Conservation (phyloP, 1,140 invertebrate genomes). For the Heliothis virescens region DNA sequence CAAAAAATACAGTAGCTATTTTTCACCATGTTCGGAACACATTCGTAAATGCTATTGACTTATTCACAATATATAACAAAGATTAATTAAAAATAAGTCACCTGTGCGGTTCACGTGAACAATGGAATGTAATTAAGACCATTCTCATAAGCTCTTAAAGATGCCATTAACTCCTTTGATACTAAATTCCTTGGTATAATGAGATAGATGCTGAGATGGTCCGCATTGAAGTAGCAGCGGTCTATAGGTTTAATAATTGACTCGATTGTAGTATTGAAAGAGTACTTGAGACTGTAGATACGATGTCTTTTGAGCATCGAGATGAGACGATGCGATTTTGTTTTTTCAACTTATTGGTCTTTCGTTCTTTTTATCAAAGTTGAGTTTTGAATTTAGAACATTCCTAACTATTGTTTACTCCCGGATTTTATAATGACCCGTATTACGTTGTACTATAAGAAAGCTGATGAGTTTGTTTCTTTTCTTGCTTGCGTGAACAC, state of each 20-base stretch:
- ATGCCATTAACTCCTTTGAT: slow-evolving; percentile 46
- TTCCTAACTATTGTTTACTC: too few relatives aligned
- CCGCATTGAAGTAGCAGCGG: not conserved
- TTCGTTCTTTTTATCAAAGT: too few relatives aligned
- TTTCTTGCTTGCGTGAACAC: too few relatives aligned
- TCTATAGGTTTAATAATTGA: slow-evolving; percentile 3
- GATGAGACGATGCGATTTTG: not conserved
- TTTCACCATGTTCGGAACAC: too few relatives aligned
- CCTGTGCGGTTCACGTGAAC: slow-evolving; percentile 28
- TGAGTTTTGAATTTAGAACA: too few relatives aligned
- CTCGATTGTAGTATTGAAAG: not conserved
- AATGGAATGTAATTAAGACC: slow-evolving; percentile 54
- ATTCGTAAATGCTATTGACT: not conserved
- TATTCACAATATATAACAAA: not conserved
- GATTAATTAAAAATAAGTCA: slow-evolving; percentile 10
- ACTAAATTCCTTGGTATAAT: slow-evolving; percentile 36
- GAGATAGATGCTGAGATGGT: slow-evolving; percentile 29
- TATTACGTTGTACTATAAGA: too few relatives aligned
- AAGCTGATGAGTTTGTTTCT: not conserved
- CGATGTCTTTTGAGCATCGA: not conserved
- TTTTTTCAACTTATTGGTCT: not conserved
- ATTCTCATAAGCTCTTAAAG: slow-evolving; percentile 32
- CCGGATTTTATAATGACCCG: too few relatives aligned
- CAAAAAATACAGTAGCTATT: too few relatives aligned
- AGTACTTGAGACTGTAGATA: not conserved